Evolutionary conservation across 2,888 invertebrate species (phyloP).

Genomic region (Clepsis dumicolana): DNA sequence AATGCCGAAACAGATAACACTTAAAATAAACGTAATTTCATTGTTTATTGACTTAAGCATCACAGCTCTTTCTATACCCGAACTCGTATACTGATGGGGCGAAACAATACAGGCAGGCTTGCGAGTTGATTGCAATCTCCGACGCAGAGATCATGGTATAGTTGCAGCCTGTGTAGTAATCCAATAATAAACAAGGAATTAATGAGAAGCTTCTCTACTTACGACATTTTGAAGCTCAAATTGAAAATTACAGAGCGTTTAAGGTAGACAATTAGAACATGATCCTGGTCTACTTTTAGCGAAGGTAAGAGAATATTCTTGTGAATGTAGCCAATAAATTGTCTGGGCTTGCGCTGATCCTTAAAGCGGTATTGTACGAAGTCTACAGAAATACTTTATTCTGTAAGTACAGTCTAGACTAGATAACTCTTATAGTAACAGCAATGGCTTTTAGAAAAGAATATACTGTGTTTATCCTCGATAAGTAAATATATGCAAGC

Average conservation of each 20-base stretch:
- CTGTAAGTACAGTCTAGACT: slow-evolving; percentile 28
- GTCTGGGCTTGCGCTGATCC: not conserved
- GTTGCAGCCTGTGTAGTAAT: not conserved
- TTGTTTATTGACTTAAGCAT: not conserved
- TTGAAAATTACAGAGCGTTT: slow-evolving; percentile 12
- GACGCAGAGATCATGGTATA: slow-evolving; percentile 9
- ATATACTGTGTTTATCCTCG: not conserved
- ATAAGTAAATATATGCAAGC: not conserved
- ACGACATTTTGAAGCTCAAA: slow-evolving; percentile 3
- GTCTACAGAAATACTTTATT: not conserved
- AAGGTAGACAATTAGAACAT: not conserved
- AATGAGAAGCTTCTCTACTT: not conserved
- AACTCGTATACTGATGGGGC: not conserved
- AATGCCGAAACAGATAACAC: no score
- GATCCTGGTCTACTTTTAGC: not conserved
- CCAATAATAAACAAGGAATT: not conserved
- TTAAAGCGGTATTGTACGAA: not conserved
- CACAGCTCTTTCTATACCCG: not conserved
- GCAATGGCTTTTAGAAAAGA: slow-evolving; percentile 14
- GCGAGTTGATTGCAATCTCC: slow-evolving; percentile 17
- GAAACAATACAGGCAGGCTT: slow-evolving; percentile 20
- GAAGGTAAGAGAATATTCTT: not conserved
- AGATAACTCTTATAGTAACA: slow-evolving; percentile 20
- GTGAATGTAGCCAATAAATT: slow-evolving; percentile 1
- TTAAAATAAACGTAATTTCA: no score